Evolutionary conservation across 2,888 invertebrate species (phyloP).

Genomic region (Sinotaia quadrata): DNA sequence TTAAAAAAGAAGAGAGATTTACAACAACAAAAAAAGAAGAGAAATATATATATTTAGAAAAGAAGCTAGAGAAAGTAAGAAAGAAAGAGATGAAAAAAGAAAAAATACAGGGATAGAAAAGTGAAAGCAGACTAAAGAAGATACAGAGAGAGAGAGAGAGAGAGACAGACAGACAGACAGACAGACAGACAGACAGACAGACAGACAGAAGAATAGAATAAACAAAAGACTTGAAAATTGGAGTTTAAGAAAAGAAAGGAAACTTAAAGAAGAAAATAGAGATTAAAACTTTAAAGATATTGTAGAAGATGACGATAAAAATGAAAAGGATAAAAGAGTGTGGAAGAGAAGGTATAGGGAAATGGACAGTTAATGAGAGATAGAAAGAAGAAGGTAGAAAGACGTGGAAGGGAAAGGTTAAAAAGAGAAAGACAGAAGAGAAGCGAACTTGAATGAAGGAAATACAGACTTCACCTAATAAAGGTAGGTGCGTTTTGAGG

Average conservation of each 20-base stretch:
- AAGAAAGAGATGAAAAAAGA: background rate
- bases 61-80: background rate
- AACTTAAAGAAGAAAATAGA: background rate
- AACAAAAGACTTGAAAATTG: background rate
- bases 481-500: background rate
- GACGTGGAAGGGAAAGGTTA: background rate
- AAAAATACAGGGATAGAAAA: background rate
- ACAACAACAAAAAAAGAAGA: background rate
- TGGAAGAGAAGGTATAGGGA: background rate
- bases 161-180: background rate
- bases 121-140: background rate
- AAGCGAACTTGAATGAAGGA: background rate
- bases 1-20: too few species aligned
- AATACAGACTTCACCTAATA: background rate
- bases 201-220: background rate
- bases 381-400: background rate
- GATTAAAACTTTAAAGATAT: background rate
- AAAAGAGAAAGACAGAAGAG: background rate
- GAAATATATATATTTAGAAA: background rate
- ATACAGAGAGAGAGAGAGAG: background rate
- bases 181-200: slow-evolving; percentile 4
- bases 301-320: background rate
- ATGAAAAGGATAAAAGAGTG: background rate
- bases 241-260: background rate
- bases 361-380: background rate